Evolutionary conservation across 2,888 invertebrate species (phyloP).

Genomic region (Eupeodes latifasciatus): DNA sequence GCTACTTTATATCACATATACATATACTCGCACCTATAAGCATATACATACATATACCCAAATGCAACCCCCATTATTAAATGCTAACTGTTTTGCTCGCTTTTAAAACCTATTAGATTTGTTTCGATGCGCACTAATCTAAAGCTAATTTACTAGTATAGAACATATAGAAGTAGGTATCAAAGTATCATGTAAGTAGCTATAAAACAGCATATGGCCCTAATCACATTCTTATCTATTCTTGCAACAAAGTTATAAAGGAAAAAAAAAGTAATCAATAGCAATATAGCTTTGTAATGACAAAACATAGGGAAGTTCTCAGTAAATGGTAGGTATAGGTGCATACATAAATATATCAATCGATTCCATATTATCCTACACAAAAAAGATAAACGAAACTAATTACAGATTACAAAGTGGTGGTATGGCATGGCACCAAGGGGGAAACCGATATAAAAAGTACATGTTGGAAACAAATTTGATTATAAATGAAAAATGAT

Average conservation of each 20-base stretch:
- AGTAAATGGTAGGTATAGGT: neutral
- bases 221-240: slow-evolving; percentile 50
- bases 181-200: slow-evolving; percentile 37
- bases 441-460: neutral
- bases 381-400: slow-evolving; percentile 14
- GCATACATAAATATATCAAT: neutral
- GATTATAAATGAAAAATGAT: neutral
- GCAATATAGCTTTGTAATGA: slow-evolving; percentile 20
- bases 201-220: slow-evolving; percentile 44
- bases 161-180: neutral
- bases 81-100: neutral
- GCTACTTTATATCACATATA: no score
- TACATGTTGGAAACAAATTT: neutral
- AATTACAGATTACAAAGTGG: neutral
- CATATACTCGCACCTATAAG: no score
- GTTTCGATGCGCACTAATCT: slow-evolving; percentile 33
- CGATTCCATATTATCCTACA: neutral
- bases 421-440: no score
- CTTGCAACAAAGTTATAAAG: slow-evolving; percentile 31
- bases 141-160: slow-evolving; percentile 24
- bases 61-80: neutral
- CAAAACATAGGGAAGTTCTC: slow-evolving; percentile 1
- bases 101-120: slow-evolving; percentile 33
- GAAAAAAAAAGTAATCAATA: slow-evolving; percentile 15
- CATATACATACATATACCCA: neutral